A percentile compares a stretch with the other conserved stretches of the same genome.
Conservation (phyloP, 2,888 invertebrate genomes). For the Neria commutata region DNA sequence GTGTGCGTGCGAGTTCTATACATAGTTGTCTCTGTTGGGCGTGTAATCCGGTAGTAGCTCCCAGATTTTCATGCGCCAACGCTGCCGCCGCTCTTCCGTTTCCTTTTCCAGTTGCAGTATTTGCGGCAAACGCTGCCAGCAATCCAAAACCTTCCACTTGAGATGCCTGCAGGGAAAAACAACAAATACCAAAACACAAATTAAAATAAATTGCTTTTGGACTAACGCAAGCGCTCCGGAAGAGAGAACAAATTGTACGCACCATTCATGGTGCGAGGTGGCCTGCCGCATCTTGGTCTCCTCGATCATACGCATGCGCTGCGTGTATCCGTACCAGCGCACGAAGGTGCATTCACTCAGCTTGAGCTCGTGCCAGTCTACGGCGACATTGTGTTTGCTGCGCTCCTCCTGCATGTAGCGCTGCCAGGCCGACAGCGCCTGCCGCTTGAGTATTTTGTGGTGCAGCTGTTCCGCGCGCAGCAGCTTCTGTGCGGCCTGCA, state of each 20-base stretch:
- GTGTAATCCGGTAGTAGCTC: constrained; percentile 74
- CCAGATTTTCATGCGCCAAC: constrained; percentile 75
- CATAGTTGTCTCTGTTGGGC: constrained; percentile 59
- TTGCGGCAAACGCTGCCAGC: constrained; percentile 72
- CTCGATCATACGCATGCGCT: constrained; percentile 62
- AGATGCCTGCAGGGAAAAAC: constrained; percentile 49
- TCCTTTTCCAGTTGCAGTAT: constrained; percentile 70
- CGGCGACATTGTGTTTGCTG: constrained; percentile 72
- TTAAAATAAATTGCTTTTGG: background rate
- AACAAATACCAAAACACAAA: no score
- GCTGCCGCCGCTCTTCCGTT: constrained; percentile 71
- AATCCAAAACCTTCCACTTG: constrained; percentile 63
- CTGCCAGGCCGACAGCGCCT: constrained; percentile 63
- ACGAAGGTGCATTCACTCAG: constrained; percentile 65
- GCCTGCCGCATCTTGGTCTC: constrained; percentile 62
- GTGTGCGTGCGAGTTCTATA: constrained; percentile 24
- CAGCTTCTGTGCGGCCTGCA: constrained; percentile 65
- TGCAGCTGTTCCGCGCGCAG: constrained; percentile 67
- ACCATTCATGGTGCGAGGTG: constrained; percentile 61
- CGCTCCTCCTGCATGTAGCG: constrained; percentile 44
- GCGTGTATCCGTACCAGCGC: constrained; percentile 63
- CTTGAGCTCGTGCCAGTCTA: constrained; percentile 73
- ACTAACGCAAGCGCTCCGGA: background rate
- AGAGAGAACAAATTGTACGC: no score
- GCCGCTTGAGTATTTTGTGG: constrained; percentile 63